Conservation (phyloP, 1,140 invertebrate species). For the Parasteatoda tepidariorum region DNA sequence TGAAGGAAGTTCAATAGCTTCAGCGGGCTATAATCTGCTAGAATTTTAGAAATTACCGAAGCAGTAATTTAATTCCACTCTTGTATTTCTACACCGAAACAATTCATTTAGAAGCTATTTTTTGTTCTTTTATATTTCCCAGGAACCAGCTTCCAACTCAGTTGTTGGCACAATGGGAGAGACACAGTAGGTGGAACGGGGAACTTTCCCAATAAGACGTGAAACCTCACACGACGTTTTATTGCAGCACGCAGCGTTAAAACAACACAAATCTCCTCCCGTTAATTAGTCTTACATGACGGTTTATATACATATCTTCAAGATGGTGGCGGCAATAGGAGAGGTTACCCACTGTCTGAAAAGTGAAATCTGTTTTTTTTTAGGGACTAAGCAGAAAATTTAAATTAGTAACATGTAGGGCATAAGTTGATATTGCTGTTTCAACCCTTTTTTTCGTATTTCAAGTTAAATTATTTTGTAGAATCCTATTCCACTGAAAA, state of each 20-base stretch:
- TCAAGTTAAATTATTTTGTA: too few species aligned
- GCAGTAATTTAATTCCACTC: too few species aligned
- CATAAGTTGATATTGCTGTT: too few species aligned
- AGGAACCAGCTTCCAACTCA: too few species aligned
- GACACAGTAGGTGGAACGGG: not conserved
- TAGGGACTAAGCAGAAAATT: not conserved
- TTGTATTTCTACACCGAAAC: not conserved
- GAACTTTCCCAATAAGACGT: not conserved
- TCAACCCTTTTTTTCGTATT: too few species aligned
- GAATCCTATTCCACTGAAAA: too few species aligned
- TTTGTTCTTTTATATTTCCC: not conserved
- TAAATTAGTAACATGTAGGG: too few species aligned
- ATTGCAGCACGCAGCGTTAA: not conserved
- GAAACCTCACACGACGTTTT: conserved; percentile 43
- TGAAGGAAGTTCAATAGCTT: too few species aligned
- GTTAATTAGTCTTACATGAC: not conserved
- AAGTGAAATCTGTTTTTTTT: not conserved
- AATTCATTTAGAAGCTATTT: conserved; percentile 16
- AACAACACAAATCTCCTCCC: not conserved
- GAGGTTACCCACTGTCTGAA: not conserved
- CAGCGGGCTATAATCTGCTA: too few species aligned
- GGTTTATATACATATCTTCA: not conserved
- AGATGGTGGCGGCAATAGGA: conserved; percentile 15
- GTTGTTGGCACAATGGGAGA: too few species aligned
- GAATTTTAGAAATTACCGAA: too few species aligned